Base-by-base conservation (phyloP, 2,888 invertebrate genomes). In the Halictus quadricinctus region DNA sequence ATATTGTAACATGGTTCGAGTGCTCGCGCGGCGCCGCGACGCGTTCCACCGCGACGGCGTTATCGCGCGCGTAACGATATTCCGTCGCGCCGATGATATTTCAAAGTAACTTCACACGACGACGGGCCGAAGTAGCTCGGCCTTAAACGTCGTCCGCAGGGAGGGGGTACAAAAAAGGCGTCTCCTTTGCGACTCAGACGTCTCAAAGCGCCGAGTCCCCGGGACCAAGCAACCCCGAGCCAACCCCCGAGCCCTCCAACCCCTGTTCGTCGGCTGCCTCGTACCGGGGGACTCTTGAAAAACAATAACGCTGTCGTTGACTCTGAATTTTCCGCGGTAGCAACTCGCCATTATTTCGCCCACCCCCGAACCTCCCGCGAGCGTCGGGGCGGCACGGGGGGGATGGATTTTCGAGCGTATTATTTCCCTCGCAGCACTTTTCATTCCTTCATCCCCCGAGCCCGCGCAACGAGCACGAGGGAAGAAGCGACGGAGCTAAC, bases 381-480 rank as follows among this genome's bases (percentile, higher is more conserved):
- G 75, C 83, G 77, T 79, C 72, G 70, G 21, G 66, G 29, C 21
- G 13, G 25, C 12, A 6, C 54, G 58, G 78, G 84, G 78, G 84
- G 88, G 72, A 29, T 83, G 86, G 88, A 88, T 90, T 91, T 89
- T 87, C 90, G 84, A 87, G 83, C 89, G 90, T 92, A 91, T 92
- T 92, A 92, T 92, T 92, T 92, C 92, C 92, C 92, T 86, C 84
- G 89, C 88, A 92, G 91, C 90, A 86, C 87, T 90, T 29, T 29
- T 29, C 29, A 29, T 29, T 29, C 29, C 81, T 82, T 74, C 64
- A 21, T 21, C 69, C 72, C 41, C 48, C 41, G 66, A 36, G 64
- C 36, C 41, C 43, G 76, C 54, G 58, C 70, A 76, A 21, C 41
- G 5, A 21, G 74, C 60, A 58, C 72, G 79, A 79, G 69, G 74